Conservation (phyloP, 1,140 invertebrate genomes). For the Saccostrea glomerata region DNA sequence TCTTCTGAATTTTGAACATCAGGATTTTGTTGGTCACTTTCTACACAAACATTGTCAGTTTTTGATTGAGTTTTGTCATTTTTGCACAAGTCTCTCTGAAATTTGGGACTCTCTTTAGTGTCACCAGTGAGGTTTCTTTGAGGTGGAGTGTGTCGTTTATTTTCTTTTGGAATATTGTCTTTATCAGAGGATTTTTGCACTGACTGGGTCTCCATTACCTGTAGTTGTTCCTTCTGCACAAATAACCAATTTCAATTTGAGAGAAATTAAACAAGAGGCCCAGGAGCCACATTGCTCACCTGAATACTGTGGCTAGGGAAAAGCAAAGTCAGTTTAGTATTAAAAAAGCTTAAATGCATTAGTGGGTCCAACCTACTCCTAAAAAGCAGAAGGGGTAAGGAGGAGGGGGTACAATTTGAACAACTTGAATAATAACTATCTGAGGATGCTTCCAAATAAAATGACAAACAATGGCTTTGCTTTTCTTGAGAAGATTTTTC, state of each 20-base stretch:
- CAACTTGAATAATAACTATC: no score
- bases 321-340: no score
- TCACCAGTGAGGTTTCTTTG: not conserved
- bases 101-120: not conserved
- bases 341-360: no score
- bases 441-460: no score
- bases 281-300: no score
- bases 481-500: no score
- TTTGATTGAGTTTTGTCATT: not conserved
- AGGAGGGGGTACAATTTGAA: no score
- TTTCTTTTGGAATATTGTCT: not conserved
- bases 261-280: no score
- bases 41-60: not conserved
- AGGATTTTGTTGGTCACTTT: not conserved
- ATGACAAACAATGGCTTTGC: no score
- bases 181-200: not conserved
- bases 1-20: not conserved
- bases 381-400: no score
- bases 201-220: not conserved
- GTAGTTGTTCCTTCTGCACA: not conserved
- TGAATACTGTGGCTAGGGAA: no score
- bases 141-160: not conserved
- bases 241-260: not conserved
- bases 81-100: not conserved
- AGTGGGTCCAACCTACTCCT: no score